Evolutionary conservation across 2,888 invertebrate species (phyloP), one percentile per base, ranked within the genome.

Genomic region (Eupithecia exiguata): DNA sequence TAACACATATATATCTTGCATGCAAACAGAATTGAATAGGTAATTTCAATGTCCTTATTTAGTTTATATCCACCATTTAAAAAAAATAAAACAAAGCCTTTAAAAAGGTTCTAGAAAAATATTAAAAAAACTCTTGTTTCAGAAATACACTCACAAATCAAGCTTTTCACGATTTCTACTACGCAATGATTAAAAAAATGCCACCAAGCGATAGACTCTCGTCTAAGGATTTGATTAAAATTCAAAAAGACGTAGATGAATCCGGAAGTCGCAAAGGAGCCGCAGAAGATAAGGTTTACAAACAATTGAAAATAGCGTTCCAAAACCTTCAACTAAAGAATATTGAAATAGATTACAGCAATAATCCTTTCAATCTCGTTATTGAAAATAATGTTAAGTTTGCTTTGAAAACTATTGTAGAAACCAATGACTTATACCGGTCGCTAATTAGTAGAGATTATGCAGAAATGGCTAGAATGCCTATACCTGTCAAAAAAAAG

Each of bases 1-100:
- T 1, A 96, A 96, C 81, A 91, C 95, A 40, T 96, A 94, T 78
- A 90, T 95, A 66, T 94, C 92, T 1, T 93, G 95, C 65, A 90
- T 96, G 89, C 96, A 96, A 85, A 82, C 95, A n/a, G 96, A 96
- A 89, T 69, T 95, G 16, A 96, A 96, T 82, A 91, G 96, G 93
- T 89, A 87, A 89, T 21, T 65, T 38, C 5, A 0, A 65, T 36
- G 36, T 40, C 5, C 1, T 66, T 38, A 5, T 21, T 65, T 12
- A 3, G n/a, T 65, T 63, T 18, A 62, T 10, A 36, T n/a, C 9
- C 12, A 18, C n/a, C 9, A 16, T 18, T 7, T 36, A 36, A 35
- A 35, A 35, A 58, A 58, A 35, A 61, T 16, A 61, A 12, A 53
- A 5, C 12, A 58, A 25, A 25, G 0, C 25, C 12, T 25, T 25